Evolutionary conservation across 2,113 vertebrate species (phyloP).

Genomic region (Pycnonotus jocosus): DNA sequence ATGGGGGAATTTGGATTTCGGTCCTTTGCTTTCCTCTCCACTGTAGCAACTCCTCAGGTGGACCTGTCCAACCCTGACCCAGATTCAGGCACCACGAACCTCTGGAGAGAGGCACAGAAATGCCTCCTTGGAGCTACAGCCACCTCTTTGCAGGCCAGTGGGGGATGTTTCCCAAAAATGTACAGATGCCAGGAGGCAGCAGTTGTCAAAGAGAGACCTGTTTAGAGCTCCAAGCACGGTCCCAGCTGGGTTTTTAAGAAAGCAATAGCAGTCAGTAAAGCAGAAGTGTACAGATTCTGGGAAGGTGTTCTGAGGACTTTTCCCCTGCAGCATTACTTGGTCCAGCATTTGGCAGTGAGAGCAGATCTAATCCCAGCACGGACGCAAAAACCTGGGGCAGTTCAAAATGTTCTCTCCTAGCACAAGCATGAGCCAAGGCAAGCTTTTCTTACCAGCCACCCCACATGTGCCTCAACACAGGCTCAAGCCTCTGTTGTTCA

Average conservation of each 20-base stretch:
- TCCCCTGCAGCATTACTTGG: not conserved
- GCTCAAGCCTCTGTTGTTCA: not conserved
- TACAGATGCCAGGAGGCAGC: not conserved
- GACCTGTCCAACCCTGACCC: not conserved
- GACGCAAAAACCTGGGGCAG: not conserved
- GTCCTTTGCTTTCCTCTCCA: not conserved
- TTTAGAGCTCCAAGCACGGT: not conserved
- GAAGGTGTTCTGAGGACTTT: constrained; percentile 3
- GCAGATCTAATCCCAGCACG: not conserved
- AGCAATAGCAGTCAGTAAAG: not conserved
- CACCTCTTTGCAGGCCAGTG: not conserved
- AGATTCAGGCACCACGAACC: not conserved
- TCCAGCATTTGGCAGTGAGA: not conserved
- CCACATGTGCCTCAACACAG: not conserved
- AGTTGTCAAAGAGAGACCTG: constrained; percentile 6
- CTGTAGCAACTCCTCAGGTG: not conserved
- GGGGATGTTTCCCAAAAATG: not conserved
- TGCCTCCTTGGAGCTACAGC: not conserved
- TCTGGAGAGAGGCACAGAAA: not conserved
- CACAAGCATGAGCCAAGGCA: not conserved
- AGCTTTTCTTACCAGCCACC: not conserved
- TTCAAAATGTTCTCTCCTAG: not conserved
- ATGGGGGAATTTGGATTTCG: not conserved
- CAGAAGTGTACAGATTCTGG: not conserved
- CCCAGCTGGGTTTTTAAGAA: not conserved